A percentile compares a stretch with the other conserved stretches of the same genome.
Conservation (phyloP, 2,797 vertebrate species). For the Anolis apletophallus region DNA sequence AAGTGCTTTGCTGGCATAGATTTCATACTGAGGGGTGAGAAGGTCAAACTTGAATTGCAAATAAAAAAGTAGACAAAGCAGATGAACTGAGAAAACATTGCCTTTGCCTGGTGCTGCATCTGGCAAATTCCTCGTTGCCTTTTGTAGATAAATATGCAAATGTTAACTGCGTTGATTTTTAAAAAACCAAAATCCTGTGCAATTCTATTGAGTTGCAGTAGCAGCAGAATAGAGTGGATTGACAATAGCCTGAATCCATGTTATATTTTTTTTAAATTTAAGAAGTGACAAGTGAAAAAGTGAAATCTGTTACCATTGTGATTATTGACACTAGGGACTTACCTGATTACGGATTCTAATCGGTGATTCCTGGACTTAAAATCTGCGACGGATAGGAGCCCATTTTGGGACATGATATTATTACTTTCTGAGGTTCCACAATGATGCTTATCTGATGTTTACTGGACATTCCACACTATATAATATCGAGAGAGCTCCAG, state of each 20-base stretch:
- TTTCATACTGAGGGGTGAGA: conserved; percentile 19
- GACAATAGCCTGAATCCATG: neutral
- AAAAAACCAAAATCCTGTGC: too few relatives aligned
- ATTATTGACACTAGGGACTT: too few relatives aligned
- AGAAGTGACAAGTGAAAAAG: neutral
- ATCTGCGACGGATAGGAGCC: too few relatives aligned
- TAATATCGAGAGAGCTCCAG: too few relatives aligned
- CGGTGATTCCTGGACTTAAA: too few relatives aligned
- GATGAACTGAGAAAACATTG: conserved; percentile 34
- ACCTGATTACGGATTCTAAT: too few relatives aligned
- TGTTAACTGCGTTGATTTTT: conserved; percentile 17
- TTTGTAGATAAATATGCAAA: conserved; percentile 38
- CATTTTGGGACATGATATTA: too few relatives aligned
- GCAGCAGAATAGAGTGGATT: neutral
- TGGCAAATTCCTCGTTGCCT: conserved; percentile 2
- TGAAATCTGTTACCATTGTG: too few relatives aligned
- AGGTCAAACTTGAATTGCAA: conserved; percentile 30
- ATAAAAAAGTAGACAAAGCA: conserved; percentile 16
- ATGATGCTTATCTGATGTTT: too few relatives aligned
- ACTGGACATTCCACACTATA: too few relatives aligned
- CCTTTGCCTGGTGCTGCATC: neutral
- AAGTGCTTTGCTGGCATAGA: conserved; percentile 19
- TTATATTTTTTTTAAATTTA: neutral
- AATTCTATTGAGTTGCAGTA: too few relatives aligned
- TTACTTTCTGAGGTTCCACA: too few relatives aligned